A percentile compares a stretch with the other conserved stretches of the same genome.
phyloP scores from a whole-genome alignment of 2,888 invertebrate genomes.

The Clistopyga incitator region DNA sequence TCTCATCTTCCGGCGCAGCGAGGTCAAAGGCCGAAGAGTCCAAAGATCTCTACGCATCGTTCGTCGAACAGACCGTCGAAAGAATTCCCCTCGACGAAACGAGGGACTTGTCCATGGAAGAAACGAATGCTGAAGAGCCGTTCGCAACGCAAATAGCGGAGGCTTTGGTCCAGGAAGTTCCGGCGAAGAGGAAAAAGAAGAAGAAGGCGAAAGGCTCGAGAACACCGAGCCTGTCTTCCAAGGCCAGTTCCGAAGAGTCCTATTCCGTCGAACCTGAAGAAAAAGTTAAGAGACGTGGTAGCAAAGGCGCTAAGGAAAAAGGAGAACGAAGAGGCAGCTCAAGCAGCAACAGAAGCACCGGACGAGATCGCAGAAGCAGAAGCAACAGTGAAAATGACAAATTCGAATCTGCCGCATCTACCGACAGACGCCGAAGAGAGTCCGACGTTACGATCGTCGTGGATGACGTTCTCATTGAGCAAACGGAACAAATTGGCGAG shows the following conservation, averaged over 20 bases:
- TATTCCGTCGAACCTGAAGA: slow-evolving; percentile 65
- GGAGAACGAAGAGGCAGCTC: slow-evolving; percentile 60
- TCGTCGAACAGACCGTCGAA: slow-evolving; percentile 59
- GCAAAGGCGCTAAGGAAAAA: slow-evolving; percentile 49
- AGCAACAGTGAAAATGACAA: slow-evolving; percentile 57
- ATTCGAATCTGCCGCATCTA: slow-evolving; percentile 56
- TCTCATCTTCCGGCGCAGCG: slow-evolving; percentile 70
- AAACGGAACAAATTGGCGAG: slow-evolving; percentile 42
- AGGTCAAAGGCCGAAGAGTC: slow-evolving; percentile 58
- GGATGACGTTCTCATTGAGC: slow-evolving; percentile 60
- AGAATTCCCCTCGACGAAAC: slow-evolving; percentile 66
- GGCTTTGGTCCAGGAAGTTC: slow-evolving; percentile 73
- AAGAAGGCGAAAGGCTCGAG: slow-evolving; percentile 68
- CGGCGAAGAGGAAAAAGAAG: slow-evolving; percentile 72
- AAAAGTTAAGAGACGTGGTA: slow-evolving; percentile 61
- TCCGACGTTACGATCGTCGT: slow-evolving; percentile 64
- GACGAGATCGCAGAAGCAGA: slow-evolving; percentile 41
- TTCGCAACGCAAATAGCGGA: slow-evolving; percentile 49
- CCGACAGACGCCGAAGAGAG: slow-evolving; percentile 52
- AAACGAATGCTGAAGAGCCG: slow-evolving; percentile 81
- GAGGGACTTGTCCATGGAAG: slow-evolving; percentile 77
- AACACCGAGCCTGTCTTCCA: slow-evolving; percentile 65
- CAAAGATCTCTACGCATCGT: slow-evolving; percentile 61
- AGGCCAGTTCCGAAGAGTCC: slow-evolving; percentile 76
- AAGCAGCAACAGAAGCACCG: slow-evolving; percentile 56